Percentiles rank a stretch among this genome's conserved stretches.
These are phyloP conservation scores for Drosophila pectinifera DNA, from an alignment of 1,140 invertebrate genomes.

Conservation along the genomic window DNA sequence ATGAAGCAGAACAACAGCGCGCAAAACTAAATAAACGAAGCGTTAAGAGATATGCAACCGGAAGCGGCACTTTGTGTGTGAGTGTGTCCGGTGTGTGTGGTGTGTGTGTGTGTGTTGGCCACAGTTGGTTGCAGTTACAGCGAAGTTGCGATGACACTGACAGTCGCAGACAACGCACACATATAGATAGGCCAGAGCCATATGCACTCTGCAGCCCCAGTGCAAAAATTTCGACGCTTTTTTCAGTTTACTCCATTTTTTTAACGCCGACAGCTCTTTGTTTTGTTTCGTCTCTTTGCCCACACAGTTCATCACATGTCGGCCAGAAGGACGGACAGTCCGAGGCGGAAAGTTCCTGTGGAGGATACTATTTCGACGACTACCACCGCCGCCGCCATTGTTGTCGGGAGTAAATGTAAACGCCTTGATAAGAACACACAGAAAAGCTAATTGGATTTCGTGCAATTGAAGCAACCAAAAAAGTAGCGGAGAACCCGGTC, in stretches of 20 bases:
- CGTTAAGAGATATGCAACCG: constrained; percentile 72
- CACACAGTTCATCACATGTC: constrained; percentile 68
- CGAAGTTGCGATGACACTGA: constrained; percentile 36
- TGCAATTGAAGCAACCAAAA: constrained; percentile 41
- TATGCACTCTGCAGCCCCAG: constrained; percentile 59
- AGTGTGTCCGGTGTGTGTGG: background rate
- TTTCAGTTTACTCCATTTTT: constrained; percentile 9
- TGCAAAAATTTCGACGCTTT: constrained; percentile 26
- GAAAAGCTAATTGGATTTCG: constrained; percentile 77
- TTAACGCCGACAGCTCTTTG: constrained; percentile 25
- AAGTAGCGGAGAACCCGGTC: constrained; percentile 3
- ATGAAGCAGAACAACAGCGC: constrained; percentile 48
- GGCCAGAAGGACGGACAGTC: constrained; percentile 22
- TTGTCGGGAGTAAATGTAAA: constrained; percentile 52
- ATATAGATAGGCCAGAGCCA: constrained; percentile 35
- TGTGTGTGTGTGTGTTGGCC: constrained; percentile 23
- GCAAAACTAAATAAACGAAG: constrained; percentile 79
- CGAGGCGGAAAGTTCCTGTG: constrained; percentile 64
- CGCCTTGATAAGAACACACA: constrained; percentile 67
- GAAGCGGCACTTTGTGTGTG: constrained; percentile 32
- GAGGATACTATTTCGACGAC: constrained; percentile 65
- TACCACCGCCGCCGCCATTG: constrained; percentile 26
- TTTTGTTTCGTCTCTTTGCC: constrained; percentile 12
- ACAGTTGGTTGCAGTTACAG: constrained; percentile 46
- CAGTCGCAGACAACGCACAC: constrained; percentile 43